Evolutionary conservation across 2,113 vertebrate genomes (phyloP).

Genomic region (Psilopsiagon aurifrons): DNA sequence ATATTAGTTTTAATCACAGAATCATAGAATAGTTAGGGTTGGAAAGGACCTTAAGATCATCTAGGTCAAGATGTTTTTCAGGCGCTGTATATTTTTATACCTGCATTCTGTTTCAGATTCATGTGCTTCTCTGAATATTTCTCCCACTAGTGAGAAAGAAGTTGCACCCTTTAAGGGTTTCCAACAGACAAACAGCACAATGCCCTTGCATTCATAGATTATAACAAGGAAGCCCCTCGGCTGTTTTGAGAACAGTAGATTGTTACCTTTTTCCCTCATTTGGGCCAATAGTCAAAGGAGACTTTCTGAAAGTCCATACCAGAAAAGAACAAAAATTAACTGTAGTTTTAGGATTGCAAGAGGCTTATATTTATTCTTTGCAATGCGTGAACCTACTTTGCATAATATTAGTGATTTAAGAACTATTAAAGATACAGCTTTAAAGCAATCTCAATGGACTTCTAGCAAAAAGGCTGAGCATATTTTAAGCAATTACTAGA

Average conservation of each 20-base stretch:
- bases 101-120: not conserved
- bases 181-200: not conserved
- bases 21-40: too few relatives aligned
- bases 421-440: not conserved
- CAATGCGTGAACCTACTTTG: not conserved
- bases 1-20: not conserved
- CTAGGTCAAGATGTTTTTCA: not conserved
- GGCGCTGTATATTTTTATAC: not conserved
- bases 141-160: not conserved
- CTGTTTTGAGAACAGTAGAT: not conserved
- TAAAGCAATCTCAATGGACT: not conserved
- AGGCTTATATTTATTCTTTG: not conserved
- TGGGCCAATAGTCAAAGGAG: not conserved
- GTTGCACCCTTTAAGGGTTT: not conserved
- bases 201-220: not conserved
- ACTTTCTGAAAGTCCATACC: not conserved
- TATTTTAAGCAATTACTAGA: not conserved
- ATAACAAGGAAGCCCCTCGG: accelerated
- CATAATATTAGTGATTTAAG: not conserved
- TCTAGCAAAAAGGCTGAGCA: not conserved
- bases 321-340: not conserved
- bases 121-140: not conserved
- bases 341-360: not conserved
- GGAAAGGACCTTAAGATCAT: too few relatives aligned
- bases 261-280: not conserved